A percentile compares a stretch with the other conserved stretches of the same genome.
These are phyloP conservation scores for Graptemys geographica DNA, from an alignment of 2,797 vertebrate species.

Conservation along the genomic window DNA sequence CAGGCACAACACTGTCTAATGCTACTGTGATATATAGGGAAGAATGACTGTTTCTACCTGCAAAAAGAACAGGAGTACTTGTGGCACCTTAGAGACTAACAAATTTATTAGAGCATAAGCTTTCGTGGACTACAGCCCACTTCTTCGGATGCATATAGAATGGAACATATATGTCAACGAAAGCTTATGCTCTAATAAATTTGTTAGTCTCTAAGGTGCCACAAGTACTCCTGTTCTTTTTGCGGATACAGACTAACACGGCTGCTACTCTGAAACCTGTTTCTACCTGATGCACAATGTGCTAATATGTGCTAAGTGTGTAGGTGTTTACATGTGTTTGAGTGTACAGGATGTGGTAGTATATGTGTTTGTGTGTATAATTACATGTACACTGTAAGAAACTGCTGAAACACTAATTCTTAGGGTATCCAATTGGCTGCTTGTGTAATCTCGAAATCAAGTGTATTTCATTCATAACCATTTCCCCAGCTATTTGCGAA, in stretches of 20 bases:
- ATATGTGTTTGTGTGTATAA: background rate
- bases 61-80: too few relatives aligned
- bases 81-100: too few relatives aligned
- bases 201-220: too few relatives aligned
- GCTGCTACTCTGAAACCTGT: background rate
- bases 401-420: background rate
- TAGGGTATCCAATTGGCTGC: background rate
- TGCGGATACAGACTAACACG: too few relatives aligned
- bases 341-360: background rate
- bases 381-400: background rate
- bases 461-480: background rate
- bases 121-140: too few relatives aligned
- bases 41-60: background rate
- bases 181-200: too few relatives aligned
- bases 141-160: too few relatives aligned
- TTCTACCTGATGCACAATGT: background rate
- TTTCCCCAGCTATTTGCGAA: background rate
- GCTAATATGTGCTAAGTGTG: background rate
- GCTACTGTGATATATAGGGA: background rate
- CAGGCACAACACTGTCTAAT: constrained; percentile 7
- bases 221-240: too few relatives aligned
- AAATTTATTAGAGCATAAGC: too few relatives aligned
- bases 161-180: too few relatives aligned
- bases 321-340: background rate
- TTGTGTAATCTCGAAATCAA: background rate